Evolutionary conservation across 2,113 vertebrate species (phyloP).

Genomic region (Tiliqua scincoides): DNA sequence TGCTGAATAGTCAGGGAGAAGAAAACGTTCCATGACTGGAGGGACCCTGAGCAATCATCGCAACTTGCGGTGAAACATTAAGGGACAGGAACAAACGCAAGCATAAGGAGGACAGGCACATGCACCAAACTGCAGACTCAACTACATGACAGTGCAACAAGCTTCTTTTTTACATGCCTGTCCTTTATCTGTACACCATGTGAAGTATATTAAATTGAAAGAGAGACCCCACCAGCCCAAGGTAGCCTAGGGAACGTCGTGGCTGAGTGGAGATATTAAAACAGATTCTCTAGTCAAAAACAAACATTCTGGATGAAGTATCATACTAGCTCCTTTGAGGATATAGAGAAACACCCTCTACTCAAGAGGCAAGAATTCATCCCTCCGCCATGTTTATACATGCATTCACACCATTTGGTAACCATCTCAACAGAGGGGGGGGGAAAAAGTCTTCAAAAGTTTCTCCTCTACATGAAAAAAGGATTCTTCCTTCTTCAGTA

Average conservation of each 20-base stretch:
- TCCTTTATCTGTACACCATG: neutral
- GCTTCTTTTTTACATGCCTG: neutral
- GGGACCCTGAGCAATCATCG: neutral
- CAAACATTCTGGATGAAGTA: neutral
- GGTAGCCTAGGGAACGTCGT: no score
- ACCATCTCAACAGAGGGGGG: no score
- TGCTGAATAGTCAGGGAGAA: neutral
- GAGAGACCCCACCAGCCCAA: neutral
- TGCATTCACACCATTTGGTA: neutral
- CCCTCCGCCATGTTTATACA: neutral
- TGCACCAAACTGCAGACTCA: neutral
- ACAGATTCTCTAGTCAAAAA: neutral
- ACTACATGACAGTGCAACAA: neutral
- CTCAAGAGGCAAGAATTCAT: neutral
- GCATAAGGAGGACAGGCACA: neutral
- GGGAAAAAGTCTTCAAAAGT: neutral
- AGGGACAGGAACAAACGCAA: neutral
- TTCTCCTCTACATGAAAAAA: conserved; percentile 12
- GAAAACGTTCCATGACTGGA: neutral
- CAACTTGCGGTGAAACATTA: neutral
- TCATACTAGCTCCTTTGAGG: neutral
- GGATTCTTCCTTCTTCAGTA: neutral
- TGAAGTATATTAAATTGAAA: neutral
- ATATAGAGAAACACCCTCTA: neutral
- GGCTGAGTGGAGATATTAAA: no score